These are phyloP conservation scores for Caenorhabditis remanei DNA, from an alignment of 1,140 invertebrate species.

Conservation along the genomic window DNA sequence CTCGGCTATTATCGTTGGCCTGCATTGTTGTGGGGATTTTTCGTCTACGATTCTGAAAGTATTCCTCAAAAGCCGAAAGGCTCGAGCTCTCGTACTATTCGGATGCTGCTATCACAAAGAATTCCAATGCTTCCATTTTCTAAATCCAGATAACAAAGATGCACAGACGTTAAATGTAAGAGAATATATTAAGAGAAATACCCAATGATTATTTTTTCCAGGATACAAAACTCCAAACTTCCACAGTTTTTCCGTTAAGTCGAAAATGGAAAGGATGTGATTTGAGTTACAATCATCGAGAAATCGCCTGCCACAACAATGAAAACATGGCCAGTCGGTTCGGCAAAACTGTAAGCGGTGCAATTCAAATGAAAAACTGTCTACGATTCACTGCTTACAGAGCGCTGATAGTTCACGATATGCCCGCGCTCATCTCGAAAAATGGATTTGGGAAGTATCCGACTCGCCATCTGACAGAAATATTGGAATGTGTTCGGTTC, in stretches of 20 bases:
- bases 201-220: no score
- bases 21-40: constrained; percentile 74
- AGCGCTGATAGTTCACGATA: neutral
- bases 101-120: constrained; percentile 75
- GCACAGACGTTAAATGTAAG: neutral
- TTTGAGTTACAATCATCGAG: constrained; percentile 70
- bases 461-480: constrained; percentile 5
- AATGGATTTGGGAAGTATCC: constrained; percentile 25
- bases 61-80: constrained; percentile 61
- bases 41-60: constrained; percentile 68
- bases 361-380: neutral
- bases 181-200: no score
- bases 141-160: neutral
- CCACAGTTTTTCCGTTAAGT: constrained; percentile 56
- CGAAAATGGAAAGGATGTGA: constrained; percentile 39
- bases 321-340: constrained; percentile 37
- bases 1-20: constrained; percentile 65
- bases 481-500: constrained; percentile 34
- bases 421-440: constrained; percentile 10
- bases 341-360: neutral
- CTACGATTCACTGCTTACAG: neutral
- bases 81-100: constrained; percentile 64
- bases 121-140: constrained; percentile 25
- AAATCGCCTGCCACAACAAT: constrained; percentile 69
- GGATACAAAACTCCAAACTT: neutral